Evolutionary conservation across 2,113 vertebrate genomes (phyloP).

Genomic region (Propithecus coquereli): DNA sequence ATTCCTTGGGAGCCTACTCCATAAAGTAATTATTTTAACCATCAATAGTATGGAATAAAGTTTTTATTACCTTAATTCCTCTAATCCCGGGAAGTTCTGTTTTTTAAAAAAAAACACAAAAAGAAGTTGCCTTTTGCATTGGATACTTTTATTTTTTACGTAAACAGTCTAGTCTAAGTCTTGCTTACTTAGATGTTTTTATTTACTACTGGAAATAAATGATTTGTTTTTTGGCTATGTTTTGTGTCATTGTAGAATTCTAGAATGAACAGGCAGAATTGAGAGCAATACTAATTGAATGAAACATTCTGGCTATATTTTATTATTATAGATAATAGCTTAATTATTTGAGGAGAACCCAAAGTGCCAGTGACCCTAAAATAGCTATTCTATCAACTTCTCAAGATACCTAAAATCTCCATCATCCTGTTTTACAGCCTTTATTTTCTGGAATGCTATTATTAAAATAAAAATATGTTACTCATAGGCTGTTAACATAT

Average conservation of each 20-base stretch:
- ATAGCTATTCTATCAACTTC: not conserved
- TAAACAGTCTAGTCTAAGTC: not conserved
- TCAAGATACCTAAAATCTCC: not conserved
- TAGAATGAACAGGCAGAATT: not conserved
- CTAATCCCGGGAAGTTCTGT: not conserved
- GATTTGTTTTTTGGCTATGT: not conserved
- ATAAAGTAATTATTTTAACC: constrained; percentile 3
- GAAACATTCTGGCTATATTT: not conserved
- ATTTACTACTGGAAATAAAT: not conserved
- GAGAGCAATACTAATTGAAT: not conserved
- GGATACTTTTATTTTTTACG: not conserved
- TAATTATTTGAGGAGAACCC: not conserved
- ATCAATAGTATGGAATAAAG: not conserved
- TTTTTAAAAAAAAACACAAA: not conserved
- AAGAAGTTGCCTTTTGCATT: not conserved
- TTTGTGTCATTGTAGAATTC: constrained; percentile 16
- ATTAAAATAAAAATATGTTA: constrained; percentile 19
- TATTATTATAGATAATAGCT: not conserved
- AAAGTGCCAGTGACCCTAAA: not conserved
- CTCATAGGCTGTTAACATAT: not conserved
- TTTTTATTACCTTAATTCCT: not conserved
- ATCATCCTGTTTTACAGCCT: not conserved
- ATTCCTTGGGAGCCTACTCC: not conserved
- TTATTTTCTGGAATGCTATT: not conserved
- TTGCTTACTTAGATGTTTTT: not conserved